These are phyloP conservation scores for Choreutis nemorana DNA, from an alignment of 2,888 invertebrate genomes.

Conservation along the genomic window DNA sequence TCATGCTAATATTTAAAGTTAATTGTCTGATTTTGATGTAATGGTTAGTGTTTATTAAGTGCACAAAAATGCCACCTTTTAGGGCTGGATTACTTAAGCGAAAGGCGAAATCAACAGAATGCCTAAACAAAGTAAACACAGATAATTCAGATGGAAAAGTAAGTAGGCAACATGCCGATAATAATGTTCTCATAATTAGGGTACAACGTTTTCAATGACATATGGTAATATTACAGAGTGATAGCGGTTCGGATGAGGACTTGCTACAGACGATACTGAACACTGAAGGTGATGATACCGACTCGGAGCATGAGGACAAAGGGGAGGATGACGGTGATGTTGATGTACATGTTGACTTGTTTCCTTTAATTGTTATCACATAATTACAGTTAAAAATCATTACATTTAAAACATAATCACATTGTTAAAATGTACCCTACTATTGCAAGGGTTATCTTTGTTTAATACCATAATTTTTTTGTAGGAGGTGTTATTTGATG, in stretches of 20 bases:
- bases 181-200: background rate
- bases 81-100: constrained; percentile 42
- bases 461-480: constrained; percentile 10
- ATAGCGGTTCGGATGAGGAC: constrained; percentile 19
- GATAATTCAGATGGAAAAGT: constrained; percentile 21
- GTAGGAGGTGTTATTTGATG: constrained; percentile 61
- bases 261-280: constrained; percentile 30
- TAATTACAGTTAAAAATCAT: background rate
- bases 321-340: constrained; percentile 48
- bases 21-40: no score
- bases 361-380: constrained; percentile 1
- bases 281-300: constrained; percentile 31
- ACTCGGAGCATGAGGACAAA: constrained; percentile 50
- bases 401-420: background rate
- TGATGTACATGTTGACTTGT: constrained; percentile 51
- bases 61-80: constrained; percentile 53
- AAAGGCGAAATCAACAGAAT: constrained; percentile 18
- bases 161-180: constrained; percentile 4
- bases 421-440: background rate
- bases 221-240: background rate
- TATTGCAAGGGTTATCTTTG: background rate
- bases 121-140: constrained; percentile 8
- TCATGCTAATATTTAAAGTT: no score
- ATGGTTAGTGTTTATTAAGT: background rate
- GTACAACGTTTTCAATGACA: background rate